Base-by-base conservation (phyloP, 2,113 vertebrate species). In the Edolisoma coerulescens region DNA sequence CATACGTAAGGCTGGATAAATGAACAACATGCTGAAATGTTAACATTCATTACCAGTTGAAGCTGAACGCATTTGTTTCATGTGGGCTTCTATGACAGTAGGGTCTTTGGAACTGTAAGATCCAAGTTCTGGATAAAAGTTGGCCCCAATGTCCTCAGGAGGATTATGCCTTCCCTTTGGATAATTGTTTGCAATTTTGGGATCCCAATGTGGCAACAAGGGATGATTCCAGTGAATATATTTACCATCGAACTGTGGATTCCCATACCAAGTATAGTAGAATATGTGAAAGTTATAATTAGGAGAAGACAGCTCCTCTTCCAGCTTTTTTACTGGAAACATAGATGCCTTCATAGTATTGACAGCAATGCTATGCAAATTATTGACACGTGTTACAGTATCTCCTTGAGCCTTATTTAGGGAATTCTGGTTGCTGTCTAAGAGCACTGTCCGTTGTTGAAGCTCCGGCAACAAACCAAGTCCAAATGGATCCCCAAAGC, bases 211-310 rank as follows among this genome's bases (percentile, higher is more conserved):
- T 33, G 98, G 98, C 83, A 99, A 92, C 67, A 99, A 60, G 0
- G 98, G 98, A 90, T 99, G 99, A 92, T 99, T 98, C 99, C 99
- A 99, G 97, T 99, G 99, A 97, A 99, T 95, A 57, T 99, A 99
- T 98, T 99, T 99, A 47, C 99, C 99, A 95, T 99, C 98, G 95
- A 98, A 99, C 94, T 98, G 98, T 35, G 99, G 99, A 96, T 98
- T 99, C 64, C 99, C 99, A 96, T 98, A 99, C 99, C 99, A 99
- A 3, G 94, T 97, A 49, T 99, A 99, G 97, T 99, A 99, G 97
- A 99, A 99, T 53, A 98, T 97, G 87, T 99, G 99, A 24, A 99
- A 93, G 61, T 99, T 98, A 90, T 99, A 99, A 97, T 99, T 99
- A 47, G 98, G 98, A 89, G 98, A 95, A 94, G 98, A 98, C 24